phyloP scores from a whole-genome alignment of 2,888 invertebrate genomes.

The Scaptomyza flava region DNA sequence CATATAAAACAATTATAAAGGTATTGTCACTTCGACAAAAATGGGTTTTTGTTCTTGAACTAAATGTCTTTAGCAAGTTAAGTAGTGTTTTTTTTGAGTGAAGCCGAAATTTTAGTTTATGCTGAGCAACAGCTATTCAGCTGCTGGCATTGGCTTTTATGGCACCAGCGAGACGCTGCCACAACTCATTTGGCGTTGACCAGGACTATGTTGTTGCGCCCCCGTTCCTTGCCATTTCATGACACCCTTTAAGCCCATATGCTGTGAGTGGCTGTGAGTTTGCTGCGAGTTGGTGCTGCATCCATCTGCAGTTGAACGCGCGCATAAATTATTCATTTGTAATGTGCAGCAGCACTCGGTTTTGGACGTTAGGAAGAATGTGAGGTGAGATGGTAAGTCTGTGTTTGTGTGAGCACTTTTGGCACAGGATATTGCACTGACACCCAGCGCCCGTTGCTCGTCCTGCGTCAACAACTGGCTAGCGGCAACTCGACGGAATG shows the following conservation, averaged over 20 bases:
- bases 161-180: constrained; percentile 73
- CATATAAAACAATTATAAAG: too few relatives aligned
- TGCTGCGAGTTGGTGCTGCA: constrained; percentile 32
- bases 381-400: constrained; percentile 19
- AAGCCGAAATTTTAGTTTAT: constrained; percentile 51
- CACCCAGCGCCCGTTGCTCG: constrained; percentile 70
- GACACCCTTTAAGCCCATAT: constrained; percentile 2
- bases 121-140: constrained; percentile 62
- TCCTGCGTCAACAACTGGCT: constrained; percentile 78
- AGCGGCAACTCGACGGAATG: constrained; percentile 33
- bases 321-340: constrained; percentile 79
- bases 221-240: background rate
- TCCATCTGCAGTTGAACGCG: constrained; percentile 76
- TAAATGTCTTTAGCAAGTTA: too few relatives aligned
- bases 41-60: too few relatives aligned
- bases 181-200: constrained; percentile 78
- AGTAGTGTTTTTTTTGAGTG: background rate
- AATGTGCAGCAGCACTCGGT: constrained; percentile 69
- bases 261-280: constrained; percentile 48
- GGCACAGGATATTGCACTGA: constrained; percentile 80
- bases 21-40: too few relatives aligned
- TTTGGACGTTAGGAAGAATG: background rate
- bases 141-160: constrained; percentile 54
- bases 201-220: constrained; percentile 50
- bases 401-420: constrained; percentile 73